Evolutionary conservation across 2,888 invertebrate genomes (phyloP), one percentile per base, ranked within the genome.

Genomic region (Luperina nickerlii): DNA sequence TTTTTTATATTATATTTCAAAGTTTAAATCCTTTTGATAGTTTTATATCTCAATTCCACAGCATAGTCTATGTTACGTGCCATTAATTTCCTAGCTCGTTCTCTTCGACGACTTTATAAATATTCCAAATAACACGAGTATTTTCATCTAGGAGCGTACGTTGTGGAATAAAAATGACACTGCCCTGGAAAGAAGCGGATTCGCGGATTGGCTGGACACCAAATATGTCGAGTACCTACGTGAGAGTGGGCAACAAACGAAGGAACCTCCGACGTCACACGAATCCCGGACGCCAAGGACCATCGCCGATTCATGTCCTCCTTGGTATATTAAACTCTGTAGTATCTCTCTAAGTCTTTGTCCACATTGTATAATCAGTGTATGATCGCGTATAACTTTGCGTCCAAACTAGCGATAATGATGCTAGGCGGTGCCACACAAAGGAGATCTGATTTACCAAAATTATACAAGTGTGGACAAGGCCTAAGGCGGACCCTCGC

Each of bases 161-260:
- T 72, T 81, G 38, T 68, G 71, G 8, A 78, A 76, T 65, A 90
- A 71, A 77, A 70, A 60, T 18, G 79, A 79, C 6, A 77, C 83
- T 15, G 80, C 84, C 32, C 86, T 83, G 0, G 90, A 93, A 13
- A 79, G 92, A 72, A 83, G 85, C 24, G 92, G 90, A 6, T 96
- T 96, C 75, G 95, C 96, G 0, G 79, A 79, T n/a, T 96, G 96
- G 96, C 90, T 96, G 68, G 96, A 96, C 87, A 74, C 85, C 48
- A 96, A 96, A 88, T 96, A 96, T 75, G 88, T 92, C 3, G 92
- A 96, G 86, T 96, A 92, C 68, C 80, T 95, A 11, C 87, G 87
- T 32, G 92, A 93, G 15, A 69, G 32, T 51, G 66, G 45, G 2
- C 75, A 71, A 42, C 71, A 76, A 73, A 11, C 42, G 24, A 77